A percentile compares a stretch with the other conserved stretches of the same genome.
Evolutionary conservation across 1,140 invertebrate species (phyloP).

Genomic region (Drosophila miranda): DNA sequence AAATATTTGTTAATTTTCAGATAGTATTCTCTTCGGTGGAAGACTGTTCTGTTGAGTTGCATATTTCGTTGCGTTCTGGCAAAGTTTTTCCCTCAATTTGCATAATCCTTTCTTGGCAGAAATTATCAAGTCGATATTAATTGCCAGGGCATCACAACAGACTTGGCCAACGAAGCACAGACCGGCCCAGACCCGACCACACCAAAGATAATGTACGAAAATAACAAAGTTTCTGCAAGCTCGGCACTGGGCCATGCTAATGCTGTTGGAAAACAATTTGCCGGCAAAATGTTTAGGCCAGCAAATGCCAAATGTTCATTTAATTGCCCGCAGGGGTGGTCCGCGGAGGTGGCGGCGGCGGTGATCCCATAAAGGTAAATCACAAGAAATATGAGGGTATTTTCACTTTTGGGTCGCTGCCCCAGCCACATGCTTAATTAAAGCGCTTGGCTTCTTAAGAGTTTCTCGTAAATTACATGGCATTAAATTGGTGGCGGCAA

Average conservation of each 20-base stretch:
- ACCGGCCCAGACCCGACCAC: too few relatives aligned
- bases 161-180: conserved; percentile 5
- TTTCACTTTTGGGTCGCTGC: conserved; percentile 79
- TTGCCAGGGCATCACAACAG: conserved; percentile 43
- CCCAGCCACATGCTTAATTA: conserved; percentile 79
- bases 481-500: conserved; percentile 65
- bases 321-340: conserved; percentile 50
- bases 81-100: conserved; percentile 48
- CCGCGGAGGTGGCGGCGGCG: conserved; percentile 4
- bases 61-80: conserved; percentile 17
- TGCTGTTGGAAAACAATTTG: conserved; percentile 62
- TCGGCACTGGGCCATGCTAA: conserved; percentile 11
- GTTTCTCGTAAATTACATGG: conserved; percentile 77
- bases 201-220: conserved; percentile 19
- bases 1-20: not conserved
- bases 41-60: not conserved
- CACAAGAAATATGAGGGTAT: conserved; percentile 80
- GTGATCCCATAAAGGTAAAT: conserved; percentile 73
- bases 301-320: conserved; percentile 71
- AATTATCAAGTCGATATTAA: conserved; percentile 60
- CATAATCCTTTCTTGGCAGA: conserved; percentile 52
- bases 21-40: too few relatives aligned
- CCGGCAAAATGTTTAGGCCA: conserved; percentile 57
- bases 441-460: conserved; percentile 79
- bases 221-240: conserved; percentile 38